Base-by-base conservation (phyloP, 2,113 vertebrate genomes). In the Phainopepla nitens region DNA sequence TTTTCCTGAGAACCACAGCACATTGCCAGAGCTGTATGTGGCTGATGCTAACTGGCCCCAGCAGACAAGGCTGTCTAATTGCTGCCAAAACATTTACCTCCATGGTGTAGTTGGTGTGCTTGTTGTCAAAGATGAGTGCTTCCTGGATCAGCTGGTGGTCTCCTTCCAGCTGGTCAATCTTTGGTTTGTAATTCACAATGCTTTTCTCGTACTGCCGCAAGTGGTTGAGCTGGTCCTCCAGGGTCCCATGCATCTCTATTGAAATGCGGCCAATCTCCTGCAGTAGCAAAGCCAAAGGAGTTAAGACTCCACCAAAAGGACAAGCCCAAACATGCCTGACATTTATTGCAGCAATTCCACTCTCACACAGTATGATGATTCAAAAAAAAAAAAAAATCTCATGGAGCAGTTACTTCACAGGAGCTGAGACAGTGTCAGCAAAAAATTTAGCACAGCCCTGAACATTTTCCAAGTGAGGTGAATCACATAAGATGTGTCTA, bases 81-180 rank as follows among this genome's bases (percentile, higher is more conserved):
- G 47, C 36, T 69, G 60, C n/a, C 54, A 47, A 35, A 87, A 54
- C 25, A 62, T 78, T 96, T 98, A 99, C 99, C 99, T 99, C 99
- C 99, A 99, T 99, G 93, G 99, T 99, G 96, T 99, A 99, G 97
- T 99, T 99, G 98, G 99, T 99, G 98, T 99, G 99, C 97, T 99
- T 99, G 97, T 99, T 99, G 98, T 99, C 99, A 6, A 99, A 99
- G 96, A 99, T 99, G 66, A 99, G 99, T 0, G 99, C 99, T 94
- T 99, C 99, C 97, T 99, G 99, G 93, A 99, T 99, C 90, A 99
- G 99, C 94, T 99, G 99, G 98, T 99, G 99, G 97, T 99, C 99
- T 69, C 99, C 98, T 97, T 99, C 99, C 96, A 99, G 97, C 98
- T 99, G 99, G 98, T 99, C 99, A 27, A 99, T 99, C 98, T 99